phyloP scores from a whole-genome alignment of 1,140 invertebrate genomes.

The Ceratitis capitata region DNA sequence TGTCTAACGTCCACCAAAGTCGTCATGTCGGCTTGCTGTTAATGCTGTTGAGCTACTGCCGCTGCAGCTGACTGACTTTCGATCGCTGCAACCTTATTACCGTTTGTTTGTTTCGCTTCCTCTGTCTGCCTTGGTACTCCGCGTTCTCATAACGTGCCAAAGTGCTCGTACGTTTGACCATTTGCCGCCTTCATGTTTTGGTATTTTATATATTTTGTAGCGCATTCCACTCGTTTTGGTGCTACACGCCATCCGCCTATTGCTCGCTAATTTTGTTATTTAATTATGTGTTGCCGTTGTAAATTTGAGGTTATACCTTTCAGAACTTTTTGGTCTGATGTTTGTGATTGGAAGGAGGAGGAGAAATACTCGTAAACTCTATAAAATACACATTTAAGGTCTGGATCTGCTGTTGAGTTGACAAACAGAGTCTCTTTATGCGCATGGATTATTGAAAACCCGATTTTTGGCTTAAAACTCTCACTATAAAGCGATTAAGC shows the following conservation, averaged over 20 bases:
- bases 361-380: no score
- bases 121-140: not conserved
- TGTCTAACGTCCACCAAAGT: not conserved
- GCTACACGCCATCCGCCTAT: not conserved
- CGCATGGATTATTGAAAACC: no score
- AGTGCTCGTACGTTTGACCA: not conserved
- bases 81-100: conserved; percentile 17
- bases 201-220: not conserved
- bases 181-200: not conserved
- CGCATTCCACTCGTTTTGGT: not conserved
- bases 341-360: no score
- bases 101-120: not conserved
- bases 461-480: no score
- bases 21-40: not conserved
- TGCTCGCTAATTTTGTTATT: not conserved
- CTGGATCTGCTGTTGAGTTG: no score
- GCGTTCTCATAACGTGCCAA: not conserved
- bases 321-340: no score
- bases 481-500: no score
- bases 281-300: not conserved
- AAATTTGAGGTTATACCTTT: no score
- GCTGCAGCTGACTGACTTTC: not conserved
- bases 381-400: no score
- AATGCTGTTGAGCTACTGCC: no score
- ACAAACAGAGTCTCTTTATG: no score